phyloP scores from a whole-genome alignment of 2,888 invertebrate species.

The Tetranychus truncatus region DNA sequence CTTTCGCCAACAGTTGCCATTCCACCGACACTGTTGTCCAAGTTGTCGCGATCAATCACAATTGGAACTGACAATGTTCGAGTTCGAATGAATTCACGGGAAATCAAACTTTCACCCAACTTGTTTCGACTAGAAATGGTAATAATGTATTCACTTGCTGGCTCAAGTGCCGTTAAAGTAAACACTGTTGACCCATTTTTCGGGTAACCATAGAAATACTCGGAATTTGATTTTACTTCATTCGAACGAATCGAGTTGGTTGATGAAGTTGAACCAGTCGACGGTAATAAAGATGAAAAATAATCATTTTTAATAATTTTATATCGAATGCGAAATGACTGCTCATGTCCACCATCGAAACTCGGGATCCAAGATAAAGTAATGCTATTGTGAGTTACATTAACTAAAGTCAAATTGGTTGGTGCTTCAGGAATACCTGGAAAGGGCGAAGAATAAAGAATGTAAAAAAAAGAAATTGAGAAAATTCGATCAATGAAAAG shows the following conservation, averaged over 20 bases:
- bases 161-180: background rate
- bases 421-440: slow-evolving; percentile 35
- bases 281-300: background rate
- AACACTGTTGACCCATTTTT: background rate
- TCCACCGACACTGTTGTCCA: background rate
- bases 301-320: background rate
- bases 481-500: background rate
- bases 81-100: background rate
- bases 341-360: slow-evolving; percentile 72
- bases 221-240: background rate
- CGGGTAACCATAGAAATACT: background rate
- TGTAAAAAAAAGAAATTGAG: background rate
- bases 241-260: no score
- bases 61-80: background rate
- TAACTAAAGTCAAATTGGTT: slow-evolving; percentile 41
- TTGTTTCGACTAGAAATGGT: background rate
- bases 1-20: background rate
- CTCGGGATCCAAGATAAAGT: slow-evolving; percentile 70
- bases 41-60: background rate
- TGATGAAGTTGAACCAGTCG: background rate
- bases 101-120: background rate
- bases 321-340: slow-evolving; percentile 60
- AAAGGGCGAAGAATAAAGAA: background rate
- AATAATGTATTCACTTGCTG: background rate
- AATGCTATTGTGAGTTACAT: slow-evolving; percentile 70